Conservation (phyloP, 2,797 vertebrate genomes). For the Serranus cabrilla region DNA sequence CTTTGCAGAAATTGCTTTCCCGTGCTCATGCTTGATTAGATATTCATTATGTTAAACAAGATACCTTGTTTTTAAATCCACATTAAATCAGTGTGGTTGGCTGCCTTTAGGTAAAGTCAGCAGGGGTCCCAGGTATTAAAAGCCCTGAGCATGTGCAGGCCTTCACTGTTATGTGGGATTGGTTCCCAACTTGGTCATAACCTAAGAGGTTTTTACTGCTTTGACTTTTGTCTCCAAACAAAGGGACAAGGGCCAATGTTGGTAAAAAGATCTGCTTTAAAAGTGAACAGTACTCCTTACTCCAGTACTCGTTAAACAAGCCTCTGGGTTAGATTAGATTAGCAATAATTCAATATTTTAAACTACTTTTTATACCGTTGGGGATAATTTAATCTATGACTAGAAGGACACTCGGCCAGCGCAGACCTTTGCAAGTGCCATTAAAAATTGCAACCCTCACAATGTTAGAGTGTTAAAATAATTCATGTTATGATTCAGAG, state of each 20-base stretch:
- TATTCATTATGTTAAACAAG: conserved; percentile 86
- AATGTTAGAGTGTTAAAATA: too few relatives aligned
- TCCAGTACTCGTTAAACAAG: neutral
- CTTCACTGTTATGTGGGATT: neutral
- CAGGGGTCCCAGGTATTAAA: conserved; percentile 67
- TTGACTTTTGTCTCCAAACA: neutral
- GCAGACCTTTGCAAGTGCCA: too few relatives aligned
- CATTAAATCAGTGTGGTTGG: conserved; percentile 78
- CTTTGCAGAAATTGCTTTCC: conserved; percentile 84
- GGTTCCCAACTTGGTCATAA: conserved; percentile 12
- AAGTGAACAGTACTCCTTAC: neutral
- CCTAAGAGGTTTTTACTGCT: neutral
- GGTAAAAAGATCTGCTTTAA: neutral
- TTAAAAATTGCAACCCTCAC: too few relatives aligned
- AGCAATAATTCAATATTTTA: neutral
- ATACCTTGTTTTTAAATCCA: conserved; percentile 81
- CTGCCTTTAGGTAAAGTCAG: conserved; percentile 76
- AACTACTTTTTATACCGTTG: neutral
- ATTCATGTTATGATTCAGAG: too few relatives aligned
- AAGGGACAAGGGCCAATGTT: neutral
- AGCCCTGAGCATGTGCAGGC: conserved; percentile 6
- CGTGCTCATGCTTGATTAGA: conserved; percentile 84
- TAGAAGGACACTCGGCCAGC: too few relatives aligned
- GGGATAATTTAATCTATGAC: neutral
- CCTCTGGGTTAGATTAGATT: neutral